phyloP scores from a whole-genome alignment of 2,113 vertebrate species.

The Rhinolophus sinicus region DNA sequence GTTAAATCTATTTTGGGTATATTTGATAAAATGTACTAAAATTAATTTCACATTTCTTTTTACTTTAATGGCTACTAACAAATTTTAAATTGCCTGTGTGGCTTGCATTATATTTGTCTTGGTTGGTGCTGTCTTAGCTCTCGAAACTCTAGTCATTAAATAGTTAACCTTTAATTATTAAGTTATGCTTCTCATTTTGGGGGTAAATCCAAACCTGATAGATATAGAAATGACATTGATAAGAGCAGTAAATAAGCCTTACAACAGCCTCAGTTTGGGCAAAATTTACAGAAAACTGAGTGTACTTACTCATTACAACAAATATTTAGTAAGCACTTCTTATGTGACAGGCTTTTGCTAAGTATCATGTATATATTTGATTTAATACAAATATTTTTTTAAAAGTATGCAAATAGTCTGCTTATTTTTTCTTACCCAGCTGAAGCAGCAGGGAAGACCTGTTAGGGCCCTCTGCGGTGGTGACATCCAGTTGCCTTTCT shows the following conservation, averaged over 20 bases:
- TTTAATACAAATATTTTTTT: background rate
- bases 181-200: background rate
- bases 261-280: background rate
- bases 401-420: background rate
- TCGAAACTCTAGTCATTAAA: background rate
- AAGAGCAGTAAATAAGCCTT: background rate
- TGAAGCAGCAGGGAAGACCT: background rate
- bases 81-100: background rate
- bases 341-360: background rate
- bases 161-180: background rate
- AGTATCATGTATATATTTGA: background rate
- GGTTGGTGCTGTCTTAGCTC: background rate
- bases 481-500: background rate
- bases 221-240: background rate
- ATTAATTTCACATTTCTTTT: background rate
- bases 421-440: background rate
- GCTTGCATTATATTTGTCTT: background rate
- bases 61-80: background rate
- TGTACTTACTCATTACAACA: background rate
- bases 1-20: background rate
- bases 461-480: background rate
- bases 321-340: background rate
- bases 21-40: background rate
- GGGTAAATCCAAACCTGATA: background rate
- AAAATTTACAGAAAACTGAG: background rate